Evolutionary conservation across 2,797 vertebrate genomes (phyloP), one percentile per base, ranked within the genome.

Genomic region (Staurois parvus): DNA sequence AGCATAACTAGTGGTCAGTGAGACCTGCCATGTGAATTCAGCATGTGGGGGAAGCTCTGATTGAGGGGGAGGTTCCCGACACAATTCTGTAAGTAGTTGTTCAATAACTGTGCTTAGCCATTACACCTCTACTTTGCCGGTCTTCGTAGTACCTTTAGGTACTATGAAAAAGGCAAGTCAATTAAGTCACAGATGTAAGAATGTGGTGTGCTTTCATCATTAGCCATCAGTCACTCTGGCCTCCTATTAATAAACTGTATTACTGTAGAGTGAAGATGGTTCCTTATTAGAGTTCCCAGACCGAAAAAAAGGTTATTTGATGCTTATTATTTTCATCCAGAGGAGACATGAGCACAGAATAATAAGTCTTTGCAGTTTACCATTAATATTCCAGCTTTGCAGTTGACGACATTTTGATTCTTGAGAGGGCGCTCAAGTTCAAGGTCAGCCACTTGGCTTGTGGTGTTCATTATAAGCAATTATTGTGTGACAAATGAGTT

Each of bases 401-500:
- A 75, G 62, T 92, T 92, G 90, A 90, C 90, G 93, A 91, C 91
- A 91, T 94, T 94, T 91, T 93, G 93, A 94, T 95, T 94, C 94
- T 93, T 89, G 90, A 90, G 91, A 91, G 92, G 90, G 93, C 91
- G 90, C 90, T 87, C 0, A 91, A 95, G 94, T 95, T 96, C 96
- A 97, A 96, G 96, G 96, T 96, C 96, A 94, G 91, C 90, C 91
- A 92, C 92, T 93, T 94, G 94, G 93, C 93, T 95, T 90, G 93
- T 93, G 93, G 91, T 91, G 92, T 96, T 95, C 94, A 96, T 96
- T 96, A 95, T 93, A 91, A 91, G 91, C 93, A 95, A 95, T 96
- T 94, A 95, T 93, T 94, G 92, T 93, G 93, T 94, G 92, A 94
- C 94, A 96, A 95, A 96, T 95, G 93, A 94, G 93, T 93, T 94